Evolutionary conservation across 1,140 invertebrate genomes (phyloP).

Genomic region (Drosophila navojoa): DNA sequence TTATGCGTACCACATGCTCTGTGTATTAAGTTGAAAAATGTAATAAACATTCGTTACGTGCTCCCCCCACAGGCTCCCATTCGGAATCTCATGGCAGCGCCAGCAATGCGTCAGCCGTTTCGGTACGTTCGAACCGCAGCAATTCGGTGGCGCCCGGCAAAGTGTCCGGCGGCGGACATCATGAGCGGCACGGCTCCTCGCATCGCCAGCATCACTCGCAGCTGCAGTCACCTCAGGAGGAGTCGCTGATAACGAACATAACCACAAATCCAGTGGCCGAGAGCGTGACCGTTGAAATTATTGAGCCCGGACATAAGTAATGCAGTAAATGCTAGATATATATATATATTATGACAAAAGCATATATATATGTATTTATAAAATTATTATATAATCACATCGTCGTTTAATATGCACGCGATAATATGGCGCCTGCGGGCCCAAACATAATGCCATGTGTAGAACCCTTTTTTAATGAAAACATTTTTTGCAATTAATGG

Average conservation of each 20-base stretch:
- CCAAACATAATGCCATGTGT: constrained; percentile 57
- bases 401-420: constrained; percentile 70
- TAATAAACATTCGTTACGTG: constrained; percentile 9
- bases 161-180: constrained; percentile 51
- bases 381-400: constrained; percentile 26
- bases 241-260: constrained; percentile 78
- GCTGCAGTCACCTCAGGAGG: constrained; percentile 65
- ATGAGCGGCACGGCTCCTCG: constrained; percentile 74
- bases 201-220: constrained; percentile 61
- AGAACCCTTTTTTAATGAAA: constrained; percentile 55
- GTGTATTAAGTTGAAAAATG: neutral
- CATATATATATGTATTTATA: constrained; percentile 7
- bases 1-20: constrained; percentile 33
- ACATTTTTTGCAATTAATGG: constrained; percentile 66
- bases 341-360: neutral
- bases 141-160: constrained; percentile 80
- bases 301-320: constrained; percentile 69
- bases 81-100: constrained; percentile 71
- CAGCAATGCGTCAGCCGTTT: constrained; percentile 78
- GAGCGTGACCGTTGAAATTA: constrained; percentile 82
- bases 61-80: constrained; percentile 54
- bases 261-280: constrained; percentile 82
- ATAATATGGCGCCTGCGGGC: constrained; percentile 53
- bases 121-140: constrained; percentile 78
- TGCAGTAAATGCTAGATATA: constrained; percentile 7